These are phyloP conservation scores for Alauda arvensis DNA, from an alignment of 2,797 vertebrate species.

Conservation along the genomic window DNA sequence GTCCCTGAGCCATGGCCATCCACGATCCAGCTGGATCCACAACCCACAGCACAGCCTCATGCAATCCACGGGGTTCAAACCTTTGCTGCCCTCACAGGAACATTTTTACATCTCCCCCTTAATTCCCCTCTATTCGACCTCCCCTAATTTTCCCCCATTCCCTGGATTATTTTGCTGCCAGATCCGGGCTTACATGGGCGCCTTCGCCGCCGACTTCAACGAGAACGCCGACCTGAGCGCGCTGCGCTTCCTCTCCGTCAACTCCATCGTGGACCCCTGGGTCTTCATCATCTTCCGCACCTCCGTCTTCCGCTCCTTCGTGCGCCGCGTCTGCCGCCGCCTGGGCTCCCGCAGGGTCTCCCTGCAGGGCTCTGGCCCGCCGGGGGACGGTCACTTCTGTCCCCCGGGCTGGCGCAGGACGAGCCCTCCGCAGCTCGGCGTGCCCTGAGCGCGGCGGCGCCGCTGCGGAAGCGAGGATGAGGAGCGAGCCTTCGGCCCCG, in stretches of 20 bases:
- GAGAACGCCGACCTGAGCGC: slow-evolving; percentile 70
- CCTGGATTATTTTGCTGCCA: not conserved
- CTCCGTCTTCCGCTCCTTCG: slow-evolving; percentile 67
- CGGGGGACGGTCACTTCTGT: not conserved
- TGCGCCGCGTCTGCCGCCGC: slow-evolving; percentile 61
- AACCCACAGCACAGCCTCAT: not conserved
- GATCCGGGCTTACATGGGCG: slow-evolving; percentile 72
- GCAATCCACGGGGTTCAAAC: fast-evolving
- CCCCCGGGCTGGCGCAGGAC: slow-evolving; percentile 18
- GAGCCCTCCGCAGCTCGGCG: not conserved
- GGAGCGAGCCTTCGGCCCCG: not conserved
- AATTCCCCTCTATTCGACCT: fast-evolving
- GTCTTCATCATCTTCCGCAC: slow-evolving; percentile 83
- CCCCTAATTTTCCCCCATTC: not conserved
- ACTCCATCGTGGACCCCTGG: slow-evolving; percentile 80
- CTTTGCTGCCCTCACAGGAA: fast-evolving
- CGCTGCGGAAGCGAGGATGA: not conserved
- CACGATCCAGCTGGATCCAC: fast-evolving
- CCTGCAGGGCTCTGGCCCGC: fast-evolving
- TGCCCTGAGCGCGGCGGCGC: fast-evolving
- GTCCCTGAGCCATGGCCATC: fast-evolving
- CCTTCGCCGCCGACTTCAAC: slow-evolving; percentile 19
- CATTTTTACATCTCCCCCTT: not conserved
- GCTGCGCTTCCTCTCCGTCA: slow-evolving; percentile 75
- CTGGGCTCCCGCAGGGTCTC: slow-evolving; percentile 12